Conservation (phyloP, 2,888 invertebrate species). For the Drosophila ochracea region DNA sequence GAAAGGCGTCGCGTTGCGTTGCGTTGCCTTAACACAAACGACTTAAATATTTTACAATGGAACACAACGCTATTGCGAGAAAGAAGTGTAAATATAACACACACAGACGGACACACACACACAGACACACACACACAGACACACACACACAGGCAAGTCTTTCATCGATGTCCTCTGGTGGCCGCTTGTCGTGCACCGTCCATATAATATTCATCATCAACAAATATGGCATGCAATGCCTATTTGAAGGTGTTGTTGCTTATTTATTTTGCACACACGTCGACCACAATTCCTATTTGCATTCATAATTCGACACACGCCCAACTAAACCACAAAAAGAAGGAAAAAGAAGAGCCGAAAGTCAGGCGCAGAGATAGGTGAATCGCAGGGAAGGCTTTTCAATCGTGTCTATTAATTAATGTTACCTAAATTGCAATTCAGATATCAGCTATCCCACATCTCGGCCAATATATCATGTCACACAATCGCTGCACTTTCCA, state of each 20-base stretch:
- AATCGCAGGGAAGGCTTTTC: background rate
- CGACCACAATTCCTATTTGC: slow-evolving; percentile 43
- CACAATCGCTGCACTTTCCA: slow-evolving; percentile 18
- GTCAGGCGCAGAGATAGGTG: background rate
- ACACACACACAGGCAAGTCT: background rate
- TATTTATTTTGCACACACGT: slow-evolving; percentile 52
- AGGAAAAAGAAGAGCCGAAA: background rate
- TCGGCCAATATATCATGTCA: slow-evolving; percentile 2
- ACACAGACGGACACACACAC: background rate
- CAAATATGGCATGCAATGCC: slow-evolving; percentile 59
- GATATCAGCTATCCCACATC: slow-evolving; percentile 37
- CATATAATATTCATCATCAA: slow-evolving; percentile 73
- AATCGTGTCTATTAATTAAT: slow-evolving; percentile 58
- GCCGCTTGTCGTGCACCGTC: slow-evolving; percentile 38
- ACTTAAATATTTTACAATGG: slow-evolving; percentile 68
- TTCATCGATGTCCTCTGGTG: slow-evolving; percentile 20
- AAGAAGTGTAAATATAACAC: slow-evolving; percentile 1
- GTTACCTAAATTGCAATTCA: slow-evolving; percentile 50
- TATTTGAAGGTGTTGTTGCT: slow-evolving; percentile 49
- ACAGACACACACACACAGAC: background rate
- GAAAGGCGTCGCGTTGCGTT: slow-evolving; percentile 27
- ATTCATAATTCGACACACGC: slow-evolving; percentile 61
- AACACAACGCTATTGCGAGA: background rate
- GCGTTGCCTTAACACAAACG: slow-evolving; percentile 61
- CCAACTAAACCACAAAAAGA: background rate